Evolutionary conservation across 2,888 invertebrate genomes (phyloP), one percentile per base, ranked within the genome.

Genomic region (Cecidostiba fungosa): DNA sequence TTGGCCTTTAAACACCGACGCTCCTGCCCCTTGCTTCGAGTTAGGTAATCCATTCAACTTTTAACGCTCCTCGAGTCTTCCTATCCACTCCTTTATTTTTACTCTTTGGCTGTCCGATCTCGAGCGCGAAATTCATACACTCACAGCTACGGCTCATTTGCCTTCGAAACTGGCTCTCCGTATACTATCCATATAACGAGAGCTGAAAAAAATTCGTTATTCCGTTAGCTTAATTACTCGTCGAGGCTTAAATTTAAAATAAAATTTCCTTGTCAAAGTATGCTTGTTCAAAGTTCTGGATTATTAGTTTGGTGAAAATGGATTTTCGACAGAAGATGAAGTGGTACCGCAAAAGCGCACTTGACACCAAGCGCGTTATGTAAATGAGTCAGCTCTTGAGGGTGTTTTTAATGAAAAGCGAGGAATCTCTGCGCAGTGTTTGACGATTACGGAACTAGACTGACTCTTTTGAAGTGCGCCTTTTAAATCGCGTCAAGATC

Each of bases 41-140:
- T 76, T 47, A 78, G 79, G 76, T 85, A 85, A 85, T 85, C 82
- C 85, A 85, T 85, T 85, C 82, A 82, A 85, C 82, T 82, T 81
- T 74, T 82, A 85, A 82, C 82, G 74, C 84, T 59, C 47, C 50
- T 77, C 66, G 16, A 8, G 6, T 50, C 26, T 43, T 76, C 3
- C 59, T 16, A 23, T 73, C 19, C 23, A 10, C 16, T 47, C 70
- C n/a, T 74, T 81, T 59, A 74, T 66, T 74, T 81, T 82, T 77
- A 69, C 77, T 78, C 32, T 62, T 66, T 66, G 77, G 16, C 29
- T 50, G 39, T 39, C 36, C 70, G 66, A 77, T n/a, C 19, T 54
- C 0, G 10, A 19, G 29, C 54, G 69, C 39, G 70, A 77, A 83
- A 77, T 83, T 83, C 83, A 83, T 83, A 72, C 19, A 83, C 83